Evolutionary conservation across 2,888 invertebrate genomes (phyloP), one percentile per base, ranked within the genome.

Genomic region (Chaitophorus viminalis): DNA sequence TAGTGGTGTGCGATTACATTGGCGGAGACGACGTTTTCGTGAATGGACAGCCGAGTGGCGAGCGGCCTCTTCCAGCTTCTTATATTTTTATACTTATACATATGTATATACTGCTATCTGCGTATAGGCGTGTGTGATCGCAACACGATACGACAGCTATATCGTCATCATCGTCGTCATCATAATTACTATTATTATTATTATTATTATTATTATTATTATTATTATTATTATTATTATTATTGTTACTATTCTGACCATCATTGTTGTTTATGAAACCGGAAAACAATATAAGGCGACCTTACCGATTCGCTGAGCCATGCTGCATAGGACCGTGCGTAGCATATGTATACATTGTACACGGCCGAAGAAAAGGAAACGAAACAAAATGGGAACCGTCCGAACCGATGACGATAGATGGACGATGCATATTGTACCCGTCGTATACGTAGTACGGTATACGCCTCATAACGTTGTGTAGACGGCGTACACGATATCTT

Each of bases 1-100:
- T n/a, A n/a, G n/a, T 3, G 78, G 79, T 79, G 21, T 79, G 29
- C 65, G 36, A 36, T 79, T 79, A 79, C 79, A 60, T 29, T 17
- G 60, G 52, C 31, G 33, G 21, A 6, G 25, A 11, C 17, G 79
- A 46, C 14, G 46, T 46, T 46, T 46, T 46, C 46, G 14, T 46
- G 46, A 46, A 46, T 14, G 46, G 46, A 46, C 46, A 46, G 3
- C 46, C 46, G 46, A 11, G 11, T 46, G 2, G 8, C 46, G 14
- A 11, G 46, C 14, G 11, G 14, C 14, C 11, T 11, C 46, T 46
- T 1, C 14, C 14, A 46, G 14, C 46, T 46, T 11, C n/a, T n/a
- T n/a, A n/a, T n/a, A n/a, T n/a, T n/a, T n/a, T n/a, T n/a, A n/a
- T n/a, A n/a, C n/a, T n/a, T n/a, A n/a, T n/a, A n/a, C n/a, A n/a